Percentiles rank a stretch among this genome's conserved stretches.
These are phyloP conservation scores for Arvicanthis niloticus DNA, from an alignment of 2,113 vertebrate genomes.

Conservation along the genomic window DNA sequence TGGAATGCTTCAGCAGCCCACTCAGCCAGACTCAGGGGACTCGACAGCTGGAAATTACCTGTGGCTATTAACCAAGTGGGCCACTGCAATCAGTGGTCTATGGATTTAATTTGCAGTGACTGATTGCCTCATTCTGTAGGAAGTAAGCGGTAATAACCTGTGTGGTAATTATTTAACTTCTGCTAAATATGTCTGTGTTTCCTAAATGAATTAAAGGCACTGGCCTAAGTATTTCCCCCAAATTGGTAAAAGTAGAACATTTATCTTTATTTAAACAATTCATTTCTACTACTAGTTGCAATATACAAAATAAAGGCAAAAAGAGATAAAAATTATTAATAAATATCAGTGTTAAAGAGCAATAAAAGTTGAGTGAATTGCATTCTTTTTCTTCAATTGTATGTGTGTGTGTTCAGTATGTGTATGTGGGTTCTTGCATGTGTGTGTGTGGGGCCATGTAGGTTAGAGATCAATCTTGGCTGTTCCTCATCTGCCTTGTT, in stretches of 20 bases:
- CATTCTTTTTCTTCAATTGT: background rate
- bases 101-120: conserved; percentile 45
- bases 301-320: conserved; percentile 5
- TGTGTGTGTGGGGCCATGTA: background rate
- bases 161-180: conserved; percentile 38
- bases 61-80: conserved; percentile 3
- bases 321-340: background rate
- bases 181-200: conserved; percentile 32
- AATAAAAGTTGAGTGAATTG: background rate
- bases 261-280: background rate
- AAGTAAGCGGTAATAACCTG: conserved; percentile 49
- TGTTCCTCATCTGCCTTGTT: background rate
- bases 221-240: background rate
- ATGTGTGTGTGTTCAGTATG: background rate
- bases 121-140: conserved; percentile 6
- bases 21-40: background rate
- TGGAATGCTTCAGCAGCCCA: background rate
- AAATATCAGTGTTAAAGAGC: conserved; percentile 6
- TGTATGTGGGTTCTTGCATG: background rate
- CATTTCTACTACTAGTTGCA: background rate
- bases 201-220: conserved; percentile 2
- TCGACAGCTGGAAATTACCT: background rate
- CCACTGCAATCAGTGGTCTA: background rate
- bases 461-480: no score
- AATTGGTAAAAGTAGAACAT: background rate